Evolutionary conservation across 1,140 invertebrate genomes (phyloP).

Genomic region (Heliconius congener): DNA sequence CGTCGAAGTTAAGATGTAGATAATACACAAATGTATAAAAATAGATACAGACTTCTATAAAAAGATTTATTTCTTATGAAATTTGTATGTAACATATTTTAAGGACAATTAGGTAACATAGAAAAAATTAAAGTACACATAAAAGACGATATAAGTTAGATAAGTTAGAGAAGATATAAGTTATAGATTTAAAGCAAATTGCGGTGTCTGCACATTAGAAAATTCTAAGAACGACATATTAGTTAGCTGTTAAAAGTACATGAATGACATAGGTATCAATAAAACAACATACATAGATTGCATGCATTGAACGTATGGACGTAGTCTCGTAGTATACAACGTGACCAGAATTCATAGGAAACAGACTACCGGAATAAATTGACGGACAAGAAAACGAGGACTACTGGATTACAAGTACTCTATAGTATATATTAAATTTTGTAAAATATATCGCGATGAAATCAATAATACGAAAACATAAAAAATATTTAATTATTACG

Average conservation of each 20-base stretch:
- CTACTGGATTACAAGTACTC: constrained; percentile 13
- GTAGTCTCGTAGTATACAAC: constrained; percentile 35
- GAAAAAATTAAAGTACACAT: not conserved
- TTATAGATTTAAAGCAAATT: not conserved
- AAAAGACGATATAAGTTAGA: not conserved
- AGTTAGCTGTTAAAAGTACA: not conserved
- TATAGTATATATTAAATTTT: not conserved
- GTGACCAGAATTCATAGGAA: constrained; percentile 57
- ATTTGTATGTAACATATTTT: no score
- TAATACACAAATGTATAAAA: not conserved
- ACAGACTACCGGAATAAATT: constrained; percentile 42
- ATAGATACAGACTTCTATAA: not conserved
- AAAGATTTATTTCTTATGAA: not conserved
- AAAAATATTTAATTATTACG: not conserved
- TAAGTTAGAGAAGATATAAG: not conserved
- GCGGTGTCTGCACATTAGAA: not conserved
- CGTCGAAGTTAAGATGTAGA: not conserved
- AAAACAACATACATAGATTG: not conserved
- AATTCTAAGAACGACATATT: constrained; percentile 23
- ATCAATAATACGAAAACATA: not conserved
- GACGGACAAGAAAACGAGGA: constrained; percentile 19
- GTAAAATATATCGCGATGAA: not conserved
- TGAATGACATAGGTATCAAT: constrained; percentile 14
- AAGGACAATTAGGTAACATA: no score
- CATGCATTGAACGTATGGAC: constrained; percentile 17